Conservation (phyloP, 2,113 vertebrate species). For the Chamaetylas fuelleborni region DNA sequence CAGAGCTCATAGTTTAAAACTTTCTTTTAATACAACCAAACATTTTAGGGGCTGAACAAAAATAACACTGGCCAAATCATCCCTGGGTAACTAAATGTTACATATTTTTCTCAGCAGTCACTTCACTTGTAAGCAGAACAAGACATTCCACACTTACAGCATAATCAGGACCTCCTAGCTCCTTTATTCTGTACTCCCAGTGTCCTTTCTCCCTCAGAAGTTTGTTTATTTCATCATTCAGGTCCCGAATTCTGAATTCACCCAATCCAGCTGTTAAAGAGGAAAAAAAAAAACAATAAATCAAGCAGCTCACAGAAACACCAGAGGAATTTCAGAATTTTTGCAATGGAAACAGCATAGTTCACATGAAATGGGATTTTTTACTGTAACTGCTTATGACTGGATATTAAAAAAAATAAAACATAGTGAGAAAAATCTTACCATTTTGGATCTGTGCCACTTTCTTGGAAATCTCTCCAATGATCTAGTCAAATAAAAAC, state of each 20-base stretch:
- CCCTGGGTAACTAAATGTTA: rapidly evolving
- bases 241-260: conserved; percentile 93
- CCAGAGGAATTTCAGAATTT: neutral
- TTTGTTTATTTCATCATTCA: conserved; percentile 99
- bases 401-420: neutral
- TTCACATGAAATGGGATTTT: neutral
- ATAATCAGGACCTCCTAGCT: conserved; percentile 92
- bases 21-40: neutral
- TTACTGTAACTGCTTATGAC: neutral
- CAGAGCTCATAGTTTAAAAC: neutral
- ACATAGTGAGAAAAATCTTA: conserved; percentile 62
- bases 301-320: neutral
- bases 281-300: neutral
- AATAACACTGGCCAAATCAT: neutral
- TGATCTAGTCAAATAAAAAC: conserved; percentile 80
- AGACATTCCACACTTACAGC: conserved; percentile 72
- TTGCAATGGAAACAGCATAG: neutral
- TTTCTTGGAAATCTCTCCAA: conserved; percentile 98
- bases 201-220: conserved; percentile 96
- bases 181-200: conserved; percentile 94
- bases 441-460: conserved; percentile 98
- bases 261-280: conserved; percentile 86
- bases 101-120: neutral
- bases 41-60: neutral
- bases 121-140: neutral